phyloP scores from a whole-genome alignment of 2,113 vertebrate genomes.

The Mormoops blainvillei region DNA sequence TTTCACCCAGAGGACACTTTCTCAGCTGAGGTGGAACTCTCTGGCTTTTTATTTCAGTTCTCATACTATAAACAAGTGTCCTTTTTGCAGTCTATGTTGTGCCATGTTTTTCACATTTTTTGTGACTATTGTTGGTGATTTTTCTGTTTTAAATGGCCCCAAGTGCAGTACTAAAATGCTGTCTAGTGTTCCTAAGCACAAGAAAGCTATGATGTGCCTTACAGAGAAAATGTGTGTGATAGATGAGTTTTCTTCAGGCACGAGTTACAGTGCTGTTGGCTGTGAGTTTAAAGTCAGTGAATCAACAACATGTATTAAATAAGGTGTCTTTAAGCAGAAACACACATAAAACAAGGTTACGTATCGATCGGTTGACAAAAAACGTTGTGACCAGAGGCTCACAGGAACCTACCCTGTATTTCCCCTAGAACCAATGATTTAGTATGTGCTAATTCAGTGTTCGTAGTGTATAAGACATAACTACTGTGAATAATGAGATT shows the following conservation, averaged over 20 bases:
- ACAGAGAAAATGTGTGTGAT: neutral
- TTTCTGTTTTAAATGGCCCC: neutral
- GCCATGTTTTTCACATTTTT: neutral
- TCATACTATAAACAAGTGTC: neutral
- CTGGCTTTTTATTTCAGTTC: neutral
- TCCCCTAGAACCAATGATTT: neutral
- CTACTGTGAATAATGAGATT: neutral
- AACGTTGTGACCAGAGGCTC: neutral
- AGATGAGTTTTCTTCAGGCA: neutral
- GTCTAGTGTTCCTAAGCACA: neutral
- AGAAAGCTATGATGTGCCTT: neutral
- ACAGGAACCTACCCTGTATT: neutral
- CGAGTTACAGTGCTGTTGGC: neutral
- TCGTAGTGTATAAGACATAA: neutral
- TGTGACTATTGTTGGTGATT: neutral
- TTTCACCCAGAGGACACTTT: neutral
- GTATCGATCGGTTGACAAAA: neutral
- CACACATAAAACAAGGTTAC: neutral
- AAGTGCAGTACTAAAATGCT: neutral
- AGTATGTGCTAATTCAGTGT: neutral
- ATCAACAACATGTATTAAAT: constrained; percentile 1
- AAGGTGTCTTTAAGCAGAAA: neutral
- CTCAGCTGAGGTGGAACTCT: neutral
- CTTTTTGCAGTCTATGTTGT: neutral
- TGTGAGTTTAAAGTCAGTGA: neutral